These are phyloP conservation scores for Mythimna ferrago DNA, from an alignment of 2,888 invertebrate species.

Conservation along the genomic window DNA sequence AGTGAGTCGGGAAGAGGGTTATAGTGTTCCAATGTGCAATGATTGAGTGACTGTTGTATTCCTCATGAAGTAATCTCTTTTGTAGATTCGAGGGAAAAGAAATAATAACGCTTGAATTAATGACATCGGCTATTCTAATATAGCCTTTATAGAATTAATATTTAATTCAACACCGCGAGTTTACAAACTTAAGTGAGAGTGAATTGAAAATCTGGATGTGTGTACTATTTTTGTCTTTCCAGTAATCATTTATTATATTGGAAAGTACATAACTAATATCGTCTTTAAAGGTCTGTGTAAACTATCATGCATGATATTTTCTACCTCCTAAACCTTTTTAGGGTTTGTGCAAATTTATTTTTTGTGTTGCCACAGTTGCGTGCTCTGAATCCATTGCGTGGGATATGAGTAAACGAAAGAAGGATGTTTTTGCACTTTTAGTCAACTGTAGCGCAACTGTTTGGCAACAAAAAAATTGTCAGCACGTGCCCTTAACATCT, in stretches of 20 bases:
- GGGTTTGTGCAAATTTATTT: slow-evolving; percentile 26
- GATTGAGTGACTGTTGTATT: slow-evolving; percentile 48
- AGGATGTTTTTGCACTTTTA: slow-evolving; percentile 4
- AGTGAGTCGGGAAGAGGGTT: slow-evolving; percentile 47
- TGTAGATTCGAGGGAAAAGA: slow-evolving; percentile 52
- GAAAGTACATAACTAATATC: slow-evolving; percentile 24
- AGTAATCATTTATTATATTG: slow-evolving; percentile 25
- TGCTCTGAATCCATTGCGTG: not conserved
- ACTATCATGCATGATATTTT: slow-evolving; percentile 54
- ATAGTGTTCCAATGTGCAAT: slow-evolving; percentile 58
- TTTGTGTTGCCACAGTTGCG: slow-evolving; percentile 41
- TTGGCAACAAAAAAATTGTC: slow-evolving; percentile 14
- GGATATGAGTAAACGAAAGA: not conserved
- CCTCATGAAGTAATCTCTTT: slow-evolving; percentile 33
- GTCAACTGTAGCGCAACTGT: slow-evolving; percentile 23
- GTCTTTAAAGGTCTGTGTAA: slow-evolving; percentile 41
- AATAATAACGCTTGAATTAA: slow-evolving; percentile 55
- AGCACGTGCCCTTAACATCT: slow-evolving; percentile 18
- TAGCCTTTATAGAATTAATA: slow-evolving; percentile 56
- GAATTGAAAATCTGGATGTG: slow-evolving; percentile 40
- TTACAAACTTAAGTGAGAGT: slow-evolving; percentile 35
- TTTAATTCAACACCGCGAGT: slow-evolving; percentile 49
- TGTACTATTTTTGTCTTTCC: slow-evolving; percentile 33
- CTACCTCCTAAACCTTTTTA: slow-evolving; percentile 54
- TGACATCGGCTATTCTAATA: slow-evolving; percentile 41